Percentiles rank a stretch among this genome's conserved stretches.
Conservation (phyloP, 2,113 vertebrate species). For the Indri indri region DNA sequence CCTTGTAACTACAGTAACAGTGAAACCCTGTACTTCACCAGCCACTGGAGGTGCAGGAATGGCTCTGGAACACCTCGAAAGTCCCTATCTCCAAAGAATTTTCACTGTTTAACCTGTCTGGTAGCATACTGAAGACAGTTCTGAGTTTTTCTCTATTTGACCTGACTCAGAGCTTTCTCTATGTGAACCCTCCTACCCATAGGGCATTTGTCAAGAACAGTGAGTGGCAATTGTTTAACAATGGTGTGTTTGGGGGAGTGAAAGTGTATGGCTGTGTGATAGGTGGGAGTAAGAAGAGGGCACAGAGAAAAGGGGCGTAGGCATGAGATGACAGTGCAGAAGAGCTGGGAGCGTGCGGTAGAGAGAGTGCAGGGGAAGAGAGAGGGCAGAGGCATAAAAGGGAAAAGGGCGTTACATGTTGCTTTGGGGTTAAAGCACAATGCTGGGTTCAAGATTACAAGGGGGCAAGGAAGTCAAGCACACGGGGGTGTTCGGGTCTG, state of each 20-base stretch:
- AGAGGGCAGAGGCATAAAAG: background rate
- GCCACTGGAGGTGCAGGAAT: background rate
- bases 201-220: background rate
- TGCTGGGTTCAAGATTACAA: no score
- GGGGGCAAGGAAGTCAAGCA: no score
- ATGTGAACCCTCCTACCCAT: background rate
- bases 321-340: background rate
- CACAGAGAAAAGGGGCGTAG: background rate
- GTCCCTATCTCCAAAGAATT: background rate
- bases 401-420: background rate
- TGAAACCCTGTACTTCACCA: background rate
- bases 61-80: background rate
- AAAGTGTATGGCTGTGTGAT: background rate
- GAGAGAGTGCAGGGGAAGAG: background rate
- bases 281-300: background rate
- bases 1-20: background rate
- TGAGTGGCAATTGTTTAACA: background rate
- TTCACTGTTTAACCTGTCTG: background rate
- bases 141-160: background rate
- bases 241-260: background rate
- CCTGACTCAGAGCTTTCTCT: background rate
- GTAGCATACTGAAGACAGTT: background rate
- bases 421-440: no score
- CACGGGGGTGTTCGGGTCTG: no score
- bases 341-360: background rate